Conservation (phyloP, 2,113 vertebrate genomes). For the Phaethon lepturus region DNA sequence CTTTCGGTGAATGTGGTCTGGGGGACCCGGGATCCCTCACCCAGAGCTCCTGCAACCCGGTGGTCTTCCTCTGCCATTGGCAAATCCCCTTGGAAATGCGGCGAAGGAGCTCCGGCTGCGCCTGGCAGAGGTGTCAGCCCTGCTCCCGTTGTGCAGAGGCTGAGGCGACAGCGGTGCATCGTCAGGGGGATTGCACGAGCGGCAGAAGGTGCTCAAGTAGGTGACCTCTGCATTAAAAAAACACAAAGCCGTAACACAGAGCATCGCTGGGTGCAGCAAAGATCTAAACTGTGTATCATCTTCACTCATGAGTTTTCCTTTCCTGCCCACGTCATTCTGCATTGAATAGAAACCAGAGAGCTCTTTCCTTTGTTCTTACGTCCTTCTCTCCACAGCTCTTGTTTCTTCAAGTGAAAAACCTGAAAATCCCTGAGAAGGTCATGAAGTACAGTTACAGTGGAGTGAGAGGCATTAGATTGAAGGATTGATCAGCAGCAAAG, state of each 20-base stretch:
- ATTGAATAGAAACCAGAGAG: not conserved
- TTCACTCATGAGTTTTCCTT: not conserved
- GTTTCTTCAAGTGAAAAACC: conserved; percentile 52
- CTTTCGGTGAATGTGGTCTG: not conserved
- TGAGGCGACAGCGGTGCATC: fast-evolving
- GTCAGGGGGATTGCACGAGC: not conserved
- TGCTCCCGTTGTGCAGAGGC: not conserved
- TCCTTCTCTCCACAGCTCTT: not conserved
- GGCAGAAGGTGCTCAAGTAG: not conserved
- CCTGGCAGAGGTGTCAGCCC: not conserved
- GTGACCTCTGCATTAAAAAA: not conserved
- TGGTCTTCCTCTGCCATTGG: not conserved
- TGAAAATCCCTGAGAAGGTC: conserved; percentile 36
- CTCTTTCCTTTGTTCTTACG: not conserved
- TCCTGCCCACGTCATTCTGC: not conserved
- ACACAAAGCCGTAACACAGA: not conserved
- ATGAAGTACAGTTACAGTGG: conserved; percentile 68
- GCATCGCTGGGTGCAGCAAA: not conserved
- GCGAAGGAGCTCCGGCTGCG: not conserved
- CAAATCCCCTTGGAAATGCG: fast-evolving
- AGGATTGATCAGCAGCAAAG: conserved; percentile 73
- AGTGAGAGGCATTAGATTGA: conserved; percentile 71
- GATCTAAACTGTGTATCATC: not conserved
- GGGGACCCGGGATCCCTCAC: not conserved
- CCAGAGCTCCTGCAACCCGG: not conserved